Conservation (phyloP, 2,888 invertebrate genomes). For the Acanthosepion esculentum region DNA sequence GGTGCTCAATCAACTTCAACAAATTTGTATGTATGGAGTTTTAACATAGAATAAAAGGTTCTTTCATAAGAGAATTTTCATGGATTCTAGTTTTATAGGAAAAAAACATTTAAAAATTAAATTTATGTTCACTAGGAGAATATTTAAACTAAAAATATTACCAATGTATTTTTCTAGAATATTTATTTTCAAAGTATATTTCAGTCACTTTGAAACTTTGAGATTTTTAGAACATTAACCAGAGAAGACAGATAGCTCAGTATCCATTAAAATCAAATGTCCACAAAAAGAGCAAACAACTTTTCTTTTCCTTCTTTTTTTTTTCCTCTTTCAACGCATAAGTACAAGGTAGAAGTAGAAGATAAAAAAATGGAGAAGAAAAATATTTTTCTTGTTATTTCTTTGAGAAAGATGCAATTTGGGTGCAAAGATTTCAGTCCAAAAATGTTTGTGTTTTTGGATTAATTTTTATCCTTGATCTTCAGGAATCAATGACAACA, state of each 20-base stretch:
- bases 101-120: no score
- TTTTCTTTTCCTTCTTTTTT: neutral
- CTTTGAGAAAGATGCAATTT: neutral
- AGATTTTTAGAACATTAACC: neutral
- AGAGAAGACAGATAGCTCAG: neutral
- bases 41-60: no score
- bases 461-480: neutral
- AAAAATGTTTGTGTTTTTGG: neutral
- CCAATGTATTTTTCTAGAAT: neutral
- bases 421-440: neutral
- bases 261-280: neutral
- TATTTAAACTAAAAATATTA: no score
- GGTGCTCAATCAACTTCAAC: no score
- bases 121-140: no score
- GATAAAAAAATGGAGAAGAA: neutral
- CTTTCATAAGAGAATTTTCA: no score
- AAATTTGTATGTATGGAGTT: no score
- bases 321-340: neutral
- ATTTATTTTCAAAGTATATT: neutral
- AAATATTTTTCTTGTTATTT: neutral
- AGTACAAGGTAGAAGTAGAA: no score
- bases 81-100: no score
- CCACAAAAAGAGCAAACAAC: neutral
- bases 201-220: neutral
- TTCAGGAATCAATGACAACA: neutral